Evolutionary conservation across 1,140 invertebrate genomes (phyloP), one percentile per base, ranked within the genome.

Genomic region (Bicyclus anynana): DNA sequence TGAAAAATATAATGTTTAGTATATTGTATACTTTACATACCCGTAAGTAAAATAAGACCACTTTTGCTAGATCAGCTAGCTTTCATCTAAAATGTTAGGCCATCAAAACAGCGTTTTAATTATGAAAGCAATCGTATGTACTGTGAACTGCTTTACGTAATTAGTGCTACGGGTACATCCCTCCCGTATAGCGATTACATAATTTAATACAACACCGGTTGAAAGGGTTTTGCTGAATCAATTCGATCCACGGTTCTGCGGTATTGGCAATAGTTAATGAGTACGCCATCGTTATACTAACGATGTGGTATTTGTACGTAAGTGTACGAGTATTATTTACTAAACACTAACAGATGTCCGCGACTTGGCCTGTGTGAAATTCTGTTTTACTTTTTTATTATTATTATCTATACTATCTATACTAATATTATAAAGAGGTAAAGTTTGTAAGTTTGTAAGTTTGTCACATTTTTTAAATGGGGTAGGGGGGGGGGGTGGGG

Each of bases 221-320:
- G 16, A 18, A 44, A 44, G 40, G 37, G 37, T 17, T 38, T 38
- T 12, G 18, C 40, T 18, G 18, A 44, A 44, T 44, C 40, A 3
- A 12, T 4, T 44, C 40, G 6, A 44, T 44, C 20, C 18, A 18
- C 18, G 18, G 16, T 44, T 44, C n/a, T 20, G 16, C n/a, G 40
- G 18, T 16, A 44, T 44, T 44, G 16, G 40, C 12, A 44, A 44
- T 44, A 38, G 37, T 16, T 38, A 38, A 38, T 38, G 37, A 38
- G 37, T 5, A 1, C 29, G 13, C 3, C 13, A 10, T 2, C 3
- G 16, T 38, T 16, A 17, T 10, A 5, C 13, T 38, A 16, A 16
- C 16, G 16, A 38, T 35, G 33, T n/a, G 16, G 5, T 38, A 38
- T 14, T 14, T 38, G 37, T 29, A 29, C 27, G 10, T 10, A 29